Evolutionary conservation across 2,113 vertebrate genomes (phyloP).

Genomic region (Odocoileus hemionus): DNA sequence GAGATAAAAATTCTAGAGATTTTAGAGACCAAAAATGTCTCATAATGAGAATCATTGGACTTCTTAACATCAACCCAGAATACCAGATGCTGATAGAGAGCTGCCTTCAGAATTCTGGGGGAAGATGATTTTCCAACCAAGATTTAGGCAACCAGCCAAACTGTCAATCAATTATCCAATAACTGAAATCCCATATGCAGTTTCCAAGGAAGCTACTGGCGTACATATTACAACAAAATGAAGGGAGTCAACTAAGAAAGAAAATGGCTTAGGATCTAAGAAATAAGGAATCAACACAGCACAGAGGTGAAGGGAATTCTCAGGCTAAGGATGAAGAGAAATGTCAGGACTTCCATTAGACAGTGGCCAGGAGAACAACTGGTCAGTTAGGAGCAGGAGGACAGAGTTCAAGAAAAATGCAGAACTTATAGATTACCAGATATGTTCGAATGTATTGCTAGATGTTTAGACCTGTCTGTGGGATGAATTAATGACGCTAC

Average conservation of each 20-base stretch:
- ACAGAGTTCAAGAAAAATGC: not conserved
- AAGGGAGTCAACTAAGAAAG: constrained; percentile 37
- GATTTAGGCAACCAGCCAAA: constrained; percentile 61
- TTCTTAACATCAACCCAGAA: constrained; percentile 47
- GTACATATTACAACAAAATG: constrained; percentile 51
- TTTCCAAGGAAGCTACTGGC: constrained; percentile 70
- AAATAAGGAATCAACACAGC: not conserved
- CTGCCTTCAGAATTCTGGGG: constrained; percentile 57
- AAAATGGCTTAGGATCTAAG: constrained; percentile 2
- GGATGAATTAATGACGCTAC: not conserved
- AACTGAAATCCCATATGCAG: constrained; percentile 70
- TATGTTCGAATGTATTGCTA: not conserved
- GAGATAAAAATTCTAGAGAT: not conserved
- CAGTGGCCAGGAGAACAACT: not conserved
- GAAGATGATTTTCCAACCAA: constrained; percentile 59
- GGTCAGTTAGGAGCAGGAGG: not conserved
- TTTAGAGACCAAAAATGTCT: constrained; percentile 1
- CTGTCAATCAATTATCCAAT: constrained; percentile 69
- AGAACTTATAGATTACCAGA: not conserved
- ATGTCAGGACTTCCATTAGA: not conserved
- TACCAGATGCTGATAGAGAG: constrained; percentile 52
- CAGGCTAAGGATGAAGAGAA: not conserved
- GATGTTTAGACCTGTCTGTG: not conserved
- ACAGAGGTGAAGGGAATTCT: constrained; percentile 22
- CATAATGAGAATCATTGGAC: not conserved